Evolutionary conservation across 2,888 invertebrate genomes (phyloP).

Genomic region (Stenoptilia bipunctidactyla): DNA sequence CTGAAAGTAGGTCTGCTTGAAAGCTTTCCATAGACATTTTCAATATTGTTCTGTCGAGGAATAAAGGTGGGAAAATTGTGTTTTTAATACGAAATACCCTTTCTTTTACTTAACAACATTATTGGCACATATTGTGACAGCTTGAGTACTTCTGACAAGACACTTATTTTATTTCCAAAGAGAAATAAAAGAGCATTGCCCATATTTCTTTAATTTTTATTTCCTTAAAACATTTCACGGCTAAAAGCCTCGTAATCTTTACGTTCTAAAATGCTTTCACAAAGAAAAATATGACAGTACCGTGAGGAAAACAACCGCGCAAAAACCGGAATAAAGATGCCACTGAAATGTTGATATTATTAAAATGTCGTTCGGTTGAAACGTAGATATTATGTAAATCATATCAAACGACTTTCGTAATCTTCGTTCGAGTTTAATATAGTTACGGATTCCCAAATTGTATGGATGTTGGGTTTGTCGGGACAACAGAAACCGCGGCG

Average conservation of each 20-base stretch:
- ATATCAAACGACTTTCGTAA: neutral
- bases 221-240: too few relatives aligned
- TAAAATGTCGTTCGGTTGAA: slow-evolving; percentile 2
- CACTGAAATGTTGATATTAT: slow-evolving; percentile 1
- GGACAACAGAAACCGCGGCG: neutral
- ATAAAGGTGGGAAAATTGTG: too few relatives aligned
- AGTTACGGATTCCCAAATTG: slow-evolving; percentile 3
- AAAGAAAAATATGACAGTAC: neutral
- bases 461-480: neutral
- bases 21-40: too few relatives aligned
- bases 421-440: slow-evolving; percentile 3
- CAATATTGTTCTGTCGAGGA: too few relatives aligned
- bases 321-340: neutral
- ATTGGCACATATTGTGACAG: too few relatives aligned
- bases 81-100: too few relatives aligned
- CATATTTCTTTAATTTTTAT: too few relatives aligned
- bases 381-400: slow-evolving; percentile 2
- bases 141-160: too few relatives aligned
- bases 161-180: too few relatives aligned
- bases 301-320: neutral
- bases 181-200: too few relatives aligned
- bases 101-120: too few relatives aligned
- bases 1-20: too few relatives aligned
- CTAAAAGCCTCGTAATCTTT: neutral
- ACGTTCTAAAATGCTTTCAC: neutral